phyloP scores from a whole-genome alignment of 2,888 invertebrate genomes.

The Pycnomerus fuliginosus region DNA sequence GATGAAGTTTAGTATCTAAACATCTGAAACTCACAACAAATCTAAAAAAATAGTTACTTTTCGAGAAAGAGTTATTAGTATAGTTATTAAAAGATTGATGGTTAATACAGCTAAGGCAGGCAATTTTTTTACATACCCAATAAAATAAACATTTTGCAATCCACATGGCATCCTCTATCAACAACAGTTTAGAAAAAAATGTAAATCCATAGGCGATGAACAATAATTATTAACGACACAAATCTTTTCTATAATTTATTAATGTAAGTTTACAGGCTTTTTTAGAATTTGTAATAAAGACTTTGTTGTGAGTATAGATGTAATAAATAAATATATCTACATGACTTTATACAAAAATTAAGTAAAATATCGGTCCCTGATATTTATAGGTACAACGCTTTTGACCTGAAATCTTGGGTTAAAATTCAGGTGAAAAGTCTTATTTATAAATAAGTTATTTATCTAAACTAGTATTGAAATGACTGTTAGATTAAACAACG shows the following conservation, averaged over 20 bases:
- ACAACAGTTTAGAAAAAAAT: not conserved
- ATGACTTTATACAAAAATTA: constrained; percentile 53
- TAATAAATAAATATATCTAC: constrained; percentile 54
- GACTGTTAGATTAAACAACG: constrained; percentile 29
- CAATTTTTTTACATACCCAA: constrained; percentile 38
- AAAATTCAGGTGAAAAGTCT: constrained; percentile 22
- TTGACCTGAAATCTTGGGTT: constrained; percentile 18
- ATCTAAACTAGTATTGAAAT: constrained; percentile 24
- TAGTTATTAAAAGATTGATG: constrained; percentile 32
- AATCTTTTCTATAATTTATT: constrained; percentile 43
- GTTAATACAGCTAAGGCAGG: constrained; percentile 30
- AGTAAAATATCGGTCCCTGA: constrained; percentile 52
- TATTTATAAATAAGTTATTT: not conserved
- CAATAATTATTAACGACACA: constrained; percentile 13
- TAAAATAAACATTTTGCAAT: constrained; percentile 17
- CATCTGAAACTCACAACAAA: constrained; percentile 54
- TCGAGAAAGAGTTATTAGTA: constrained; percentile 36
- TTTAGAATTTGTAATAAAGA: constrained; percentile 45
- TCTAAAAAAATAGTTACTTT: constrained; percentile 30
- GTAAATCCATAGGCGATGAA: constrained; percentile 3
- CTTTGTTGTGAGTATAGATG: constrained; percentile 56
- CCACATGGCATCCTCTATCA: constrained; percentile 12
- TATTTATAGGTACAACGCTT: constrained; percentile 39
- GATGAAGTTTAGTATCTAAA: constrained; percentile 31
- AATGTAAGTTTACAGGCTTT: constrained; percentile 46